Evolutionary conservation across 2,113 vertebrate genomes (phyloP).

Genomic region (Heloderma charlesbogerti): DNA sequence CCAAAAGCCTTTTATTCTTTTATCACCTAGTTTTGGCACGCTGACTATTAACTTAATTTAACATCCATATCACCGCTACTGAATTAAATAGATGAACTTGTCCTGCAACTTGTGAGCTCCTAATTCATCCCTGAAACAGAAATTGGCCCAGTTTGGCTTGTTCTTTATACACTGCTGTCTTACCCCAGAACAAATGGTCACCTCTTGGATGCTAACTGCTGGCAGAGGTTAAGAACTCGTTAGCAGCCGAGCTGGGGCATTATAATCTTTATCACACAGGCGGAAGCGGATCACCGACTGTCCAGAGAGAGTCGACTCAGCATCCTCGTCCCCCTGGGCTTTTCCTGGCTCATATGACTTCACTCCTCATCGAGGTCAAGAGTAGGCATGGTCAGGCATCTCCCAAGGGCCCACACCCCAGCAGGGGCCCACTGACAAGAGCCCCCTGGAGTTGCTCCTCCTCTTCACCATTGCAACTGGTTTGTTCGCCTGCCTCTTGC

Average conservation of each 20-base stretch:
- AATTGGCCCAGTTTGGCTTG: conserved; percentile 70
- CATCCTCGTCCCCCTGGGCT: too few relatives aligned
- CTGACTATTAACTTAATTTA: conserved; percentile 74
- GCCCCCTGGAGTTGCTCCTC: too few relatives aligned
- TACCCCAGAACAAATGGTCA: conserved; percentile 74
- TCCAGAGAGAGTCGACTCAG: not conserved
- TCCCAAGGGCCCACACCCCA: too few relatives aligned
- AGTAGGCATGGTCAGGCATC: too few relatives aligned
- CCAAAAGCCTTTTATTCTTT: conserved; percentile 49
- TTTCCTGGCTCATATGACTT: too few relatives aligned
- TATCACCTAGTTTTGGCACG: conserved; percentile 70
- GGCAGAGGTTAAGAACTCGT: conserved; percentile 79
- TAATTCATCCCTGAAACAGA: conserved; percentile 77
- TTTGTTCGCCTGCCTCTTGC: too few relatives aligned
- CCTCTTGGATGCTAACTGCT: conserved; percentile 70
- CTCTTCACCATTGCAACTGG: too few relatives aligned
- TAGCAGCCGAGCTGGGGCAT: conserved; percentile 68
- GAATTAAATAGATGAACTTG: conserved; percentile 81
- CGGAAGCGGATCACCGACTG: too few relatives aligned
- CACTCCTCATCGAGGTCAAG: too few relatives aligned
- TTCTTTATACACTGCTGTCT: conserved; percentile 52
- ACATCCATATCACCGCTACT: conserved; percentile 74
- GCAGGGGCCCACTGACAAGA: too few relatives aligned
- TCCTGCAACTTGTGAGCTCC: conserved; percentile 72
- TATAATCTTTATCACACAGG: conserved; percentile 62